phyloP scores from a whole-genome alignment of 2,113 vertebrate species.

The Garra rufa region DNA sequence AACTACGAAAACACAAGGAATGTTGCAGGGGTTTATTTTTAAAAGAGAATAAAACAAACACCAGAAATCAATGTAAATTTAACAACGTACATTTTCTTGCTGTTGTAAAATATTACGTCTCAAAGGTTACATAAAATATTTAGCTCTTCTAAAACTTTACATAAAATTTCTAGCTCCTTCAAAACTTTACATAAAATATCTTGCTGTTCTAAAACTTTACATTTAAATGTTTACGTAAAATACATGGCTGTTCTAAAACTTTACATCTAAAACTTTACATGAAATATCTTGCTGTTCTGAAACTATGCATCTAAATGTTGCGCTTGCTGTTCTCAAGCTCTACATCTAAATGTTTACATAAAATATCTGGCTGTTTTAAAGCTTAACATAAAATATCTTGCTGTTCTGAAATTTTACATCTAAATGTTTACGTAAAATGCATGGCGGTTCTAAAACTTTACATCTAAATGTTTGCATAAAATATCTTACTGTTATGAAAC shows the following conservation, averaged over 20 bases:
- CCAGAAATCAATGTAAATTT: background rate
- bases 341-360: background rate
- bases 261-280: background rate
- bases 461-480: background rate
- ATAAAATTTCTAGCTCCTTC: too few species aligned
- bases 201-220: too few species aligned
- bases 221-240: background rate
- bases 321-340: background rate
- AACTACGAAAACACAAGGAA: background rate
- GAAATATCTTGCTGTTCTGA: background rate
- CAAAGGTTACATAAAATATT: background rate
- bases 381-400: background rate
- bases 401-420: too few species aligned
- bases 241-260: background rate
- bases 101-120: background rate
- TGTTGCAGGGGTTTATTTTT: background rate
- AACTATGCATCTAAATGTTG: too few species aligned
- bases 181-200: background rate
- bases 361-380: background rate
- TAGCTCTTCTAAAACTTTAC: background rate
- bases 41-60: background rate
- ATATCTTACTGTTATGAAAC: background rate
- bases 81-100: background rate
- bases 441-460: background rate
- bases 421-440: too few species aligned